Evolutionary conservation across 2,113 vertebrate species (phyloP), one percentile per base, ranked within the genome.

Genomic region (Tupaia chinensis): DNA sequence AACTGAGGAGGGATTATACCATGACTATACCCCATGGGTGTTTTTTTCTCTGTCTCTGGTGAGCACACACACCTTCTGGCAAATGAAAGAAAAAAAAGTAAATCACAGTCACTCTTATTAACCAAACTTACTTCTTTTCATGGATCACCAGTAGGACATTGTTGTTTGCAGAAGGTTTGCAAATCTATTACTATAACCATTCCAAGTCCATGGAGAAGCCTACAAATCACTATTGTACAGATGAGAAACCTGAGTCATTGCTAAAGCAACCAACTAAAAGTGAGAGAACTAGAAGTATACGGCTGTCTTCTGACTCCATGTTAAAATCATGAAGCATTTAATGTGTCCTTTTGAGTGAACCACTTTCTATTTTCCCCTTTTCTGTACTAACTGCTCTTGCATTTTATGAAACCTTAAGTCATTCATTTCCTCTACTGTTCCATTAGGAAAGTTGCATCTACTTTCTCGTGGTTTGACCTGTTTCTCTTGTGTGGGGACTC

Each of bases 321-420:
- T 89, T 82, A 68, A 91, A 94, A 69, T 84, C 27, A 76, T 84
- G 9, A 93, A 80, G 58, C 56, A 27, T 58, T 61, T 76, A 61
- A 32, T 65, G 54, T 29, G 68, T 96, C 19, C 15, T 7, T 77
- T 91, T 63, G 54, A 76, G 56, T 34, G 72, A 20, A 22, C 22
- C 25, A 4, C 32, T 25, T 69, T 12, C 12, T 56, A 0, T 65
- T 83, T 87, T 66, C 19, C 14, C 86, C 12, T 15, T 19, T 81
- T 87, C 12, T 20, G 10, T n/a, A 63, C 4, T 44, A 4, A 63
- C 74, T 88, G 12, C 9, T 77, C 16, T 83, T 93, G 70, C 3
- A 63, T 92, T 86, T 87, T 84, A 54, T 89, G 80, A 93, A 94
- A 83, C 23, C 15, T 72, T 10, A 29, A n/a, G 12, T 90, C 20